Percentiles rank a stretch among this genome's conserved stretches.
Conservation (phyloP, 2,797 vertebrate genomes). For the Molossus alvarezi region DNA sequence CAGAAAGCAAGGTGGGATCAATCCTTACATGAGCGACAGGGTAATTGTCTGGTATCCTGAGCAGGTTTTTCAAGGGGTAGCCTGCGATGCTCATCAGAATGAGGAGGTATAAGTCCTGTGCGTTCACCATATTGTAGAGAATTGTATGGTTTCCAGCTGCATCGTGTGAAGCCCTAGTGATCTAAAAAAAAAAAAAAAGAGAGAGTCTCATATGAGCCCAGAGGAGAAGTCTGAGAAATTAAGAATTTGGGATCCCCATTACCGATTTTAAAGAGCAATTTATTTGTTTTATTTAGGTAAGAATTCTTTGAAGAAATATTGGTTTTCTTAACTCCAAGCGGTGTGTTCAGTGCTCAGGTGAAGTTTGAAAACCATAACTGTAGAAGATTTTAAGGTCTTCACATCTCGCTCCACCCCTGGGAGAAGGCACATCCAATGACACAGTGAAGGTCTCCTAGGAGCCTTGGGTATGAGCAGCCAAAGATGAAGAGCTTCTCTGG, state of each 20-base stretch:
- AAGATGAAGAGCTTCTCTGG: neutral
- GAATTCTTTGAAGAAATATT: constrained; percentile 22
- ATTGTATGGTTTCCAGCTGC: neutral
- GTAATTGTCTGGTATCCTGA: neutral
- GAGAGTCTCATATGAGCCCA: neutral
- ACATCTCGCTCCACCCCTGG: neutral
- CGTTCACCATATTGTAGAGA: neutral
- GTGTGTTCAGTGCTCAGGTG: neutral
- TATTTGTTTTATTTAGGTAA: neutral
- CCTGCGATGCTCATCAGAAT: neutral
- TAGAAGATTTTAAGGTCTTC: neutral
- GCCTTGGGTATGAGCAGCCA: neutral
- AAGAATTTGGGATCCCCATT: neutral
- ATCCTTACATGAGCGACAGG: neutral
- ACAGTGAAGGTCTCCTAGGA: neutral
- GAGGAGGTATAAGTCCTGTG: neutral
- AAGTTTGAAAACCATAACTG: neutral
- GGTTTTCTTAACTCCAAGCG: neutral
- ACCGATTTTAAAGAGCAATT: neutral
- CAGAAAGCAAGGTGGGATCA: neutral
- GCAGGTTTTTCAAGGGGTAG: neutral
- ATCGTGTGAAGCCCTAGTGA: neutral
- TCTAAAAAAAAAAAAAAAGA: neutral
- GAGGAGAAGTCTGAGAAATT: neutral
- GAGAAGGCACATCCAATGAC: neutral